Base-by-base conservation (phyloP, 2,888 invertebrate genomes). In the Byasa hedistus region DNA sequence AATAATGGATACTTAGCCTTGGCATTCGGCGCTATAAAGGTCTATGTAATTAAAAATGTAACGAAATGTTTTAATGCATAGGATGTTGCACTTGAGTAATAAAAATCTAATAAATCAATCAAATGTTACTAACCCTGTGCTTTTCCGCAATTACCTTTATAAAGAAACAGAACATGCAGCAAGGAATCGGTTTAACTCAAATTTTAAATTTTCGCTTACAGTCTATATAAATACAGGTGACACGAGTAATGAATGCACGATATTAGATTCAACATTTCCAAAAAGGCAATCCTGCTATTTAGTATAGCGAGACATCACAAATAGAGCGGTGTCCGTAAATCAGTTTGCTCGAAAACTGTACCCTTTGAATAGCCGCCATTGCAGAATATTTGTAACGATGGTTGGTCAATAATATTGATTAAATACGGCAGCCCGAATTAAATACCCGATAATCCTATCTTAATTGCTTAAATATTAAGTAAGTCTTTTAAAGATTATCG, bases 261-360 rank as follows among this genome's bases (percentile, higher is more conserved):
- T 73, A 68, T 71, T 70, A 78, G 76, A 83, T 87, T 87, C 85
- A 86, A 81, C 78, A 85, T 84, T 83, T 85, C 87, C 84, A 84
- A 88, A 87, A 88, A 84, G 87, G 89, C 73, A 78, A 77, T 75
- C 69, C 76, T 76, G 80, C 83, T 83, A 77, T 85, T 83, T 84
- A 83, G 81, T 69, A 72, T 59, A 59, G 68, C 68, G 62, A 64
- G 74, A 75, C 77, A 80, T 81, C 79, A 77, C 79, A 80, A 78
- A 80, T 78, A 77, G 77, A 79, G 76, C 78, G 75, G 75, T 69
- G 79, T 81, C 82, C 84, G 86, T 89, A 89, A 87, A 87, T 87
- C 88, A 87, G 86, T 85, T 86, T 83, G 84, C 79, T 83, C 82
- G 86, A 84, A 85, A 86, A 86, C 81, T 83, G 80, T 79, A 84